These are phyloP conservation scores for Ophioninae sp. DNA, from an alignment of 2,888 invertebrate genomes.

Conservation along the genomic window DNA sequence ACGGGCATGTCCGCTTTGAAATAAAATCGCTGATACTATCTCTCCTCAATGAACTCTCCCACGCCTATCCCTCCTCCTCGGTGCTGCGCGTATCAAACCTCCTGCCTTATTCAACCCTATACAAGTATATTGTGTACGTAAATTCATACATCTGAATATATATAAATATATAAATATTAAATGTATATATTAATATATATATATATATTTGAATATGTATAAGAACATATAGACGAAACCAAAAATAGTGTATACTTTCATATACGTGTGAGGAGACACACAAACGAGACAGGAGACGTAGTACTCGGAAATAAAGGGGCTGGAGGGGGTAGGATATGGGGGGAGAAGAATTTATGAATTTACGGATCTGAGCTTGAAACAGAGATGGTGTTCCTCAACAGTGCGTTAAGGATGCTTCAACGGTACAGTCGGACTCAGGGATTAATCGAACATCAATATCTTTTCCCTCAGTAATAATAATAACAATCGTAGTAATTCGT, in stretches of 20 bases:
- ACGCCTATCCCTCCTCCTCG: constrained; percentile 78
- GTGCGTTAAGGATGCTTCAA: constrained; percentile 64
- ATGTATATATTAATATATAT: neutral
- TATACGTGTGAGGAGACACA: neutral
- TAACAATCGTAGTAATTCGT: neutral
- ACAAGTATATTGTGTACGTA: constrained; percentile 18
- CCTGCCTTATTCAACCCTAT: constrained; percentile 40
- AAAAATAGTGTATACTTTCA: neutral
- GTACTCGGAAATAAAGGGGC: neutral
- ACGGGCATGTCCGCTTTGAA: constrained; percentile 79
- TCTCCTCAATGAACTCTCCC: constrained; percentile 81
- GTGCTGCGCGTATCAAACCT: constrained; percentile 48
- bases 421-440: constrained; percentile 55
- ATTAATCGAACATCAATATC: neutral
- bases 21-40: constrained; percentile 81
- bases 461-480: neutral
- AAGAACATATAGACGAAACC: neutral
- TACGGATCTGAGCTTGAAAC: constrained; percentile 16
- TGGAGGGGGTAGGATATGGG: neutral
- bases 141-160: neutral
- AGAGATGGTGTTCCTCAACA: constrained; percentile 47
- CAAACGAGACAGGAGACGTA: neutral
- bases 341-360: neutral
- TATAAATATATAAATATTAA: neutral
- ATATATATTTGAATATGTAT: neutral